Base-by-base conservation (phyloP, 2,113 vertebrate genomes). In the Ceuthmochares aereus region DNA sequence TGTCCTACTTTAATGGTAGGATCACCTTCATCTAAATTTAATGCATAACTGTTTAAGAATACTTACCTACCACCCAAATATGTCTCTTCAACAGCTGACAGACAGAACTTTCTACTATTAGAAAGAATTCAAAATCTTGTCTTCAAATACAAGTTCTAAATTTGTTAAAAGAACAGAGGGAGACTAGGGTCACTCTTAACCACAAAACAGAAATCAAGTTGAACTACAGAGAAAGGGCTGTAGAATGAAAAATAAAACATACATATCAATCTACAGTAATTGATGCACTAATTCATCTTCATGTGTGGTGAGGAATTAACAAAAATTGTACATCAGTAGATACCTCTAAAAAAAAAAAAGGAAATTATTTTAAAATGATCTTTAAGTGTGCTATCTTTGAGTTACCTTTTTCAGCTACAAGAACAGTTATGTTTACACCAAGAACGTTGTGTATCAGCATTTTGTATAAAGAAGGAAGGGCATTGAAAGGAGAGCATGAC, bases 231-330 rank as follows among this genome's bases (percentile, higher is more conserved):
- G 59, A 32, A 80, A 74, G 4, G 6, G 14, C 5, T 62, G 27
- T 9, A 74, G 20, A 70, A 66, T 34, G 9, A 6, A 87, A 90
- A 75, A 68, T 70, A 4, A 9, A 54, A 23, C 3, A 15, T 15
- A 8, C 2, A 23, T 15, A 30, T 68, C 21, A 54, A 42, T 22
- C 27, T 34, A 16, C 9, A 34, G 23, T 77, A 64, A 58, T 79
- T 91, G 79, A 56, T 79, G 19, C 34, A 87, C 56, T 36, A 79
- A 51, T 52, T 83, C 30, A 56, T 27, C 7, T 60, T 68, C 6
- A 4, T 17, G 10, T 16, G 8, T 70, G 1, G 6, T 12, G 9
- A 54, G 0, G 4, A 4, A 56, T 63, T 75, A 45, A 68, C 4
- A 83, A 72, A 75, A 93, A 45, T 3, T 18, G 0, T 26, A 29